Base-by-base conservation (phyloP, 2,797 vertebrate genomes). In the Bovichtus variegatus region DNA sequence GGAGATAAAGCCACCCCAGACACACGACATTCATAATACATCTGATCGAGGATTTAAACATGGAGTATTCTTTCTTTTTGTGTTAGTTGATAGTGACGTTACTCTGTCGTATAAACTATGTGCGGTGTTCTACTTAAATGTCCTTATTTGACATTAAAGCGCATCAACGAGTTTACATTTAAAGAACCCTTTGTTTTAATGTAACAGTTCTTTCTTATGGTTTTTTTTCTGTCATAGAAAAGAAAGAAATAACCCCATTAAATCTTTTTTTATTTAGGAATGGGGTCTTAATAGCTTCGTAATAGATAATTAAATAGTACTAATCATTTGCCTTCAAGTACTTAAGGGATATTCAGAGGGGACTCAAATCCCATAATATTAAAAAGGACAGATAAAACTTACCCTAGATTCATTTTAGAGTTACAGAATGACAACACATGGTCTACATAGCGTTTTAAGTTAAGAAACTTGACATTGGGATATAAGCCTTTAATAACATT, bases 251-350 rank as follows among this genome's bases (percentile, higher is more conserved):
- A 80, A 84, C 65, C 83, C 19, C 25, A 78, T 74, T 88, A 58
- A 38, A 67, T 62, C 25, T 43, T 80, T 76, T 76, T 74, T 71
- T 74, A 80, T 85, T 68, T 81, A 73, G 68, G 41, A 70, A 80
- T 78, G 74, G 40, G 36, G 74, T 80, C 69, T 78, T 88, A 87
- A 92, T 89, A 69, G 81, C 79, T 74, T 81, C 86, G 46, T 88
- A 85, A 86, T 78, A 90, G 82, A 89, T 82, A 88, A 91, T 91
- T 89, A 88, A 87, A 62, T 86, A 63, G 58, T 82, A 71, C 76
- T 83, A 84, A 89, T 89, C 83, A 87, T 82, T 83, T 62, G 65
- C 78, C 64, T 84, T 85, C 40, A 85, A 88, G 60, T 81, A 83
- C 79, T 88, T 81, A 76, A 83, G 79, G 81, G 80, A 82, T 83